Conservation (phyloP, 2,113 vertebrate species). For the human (Homo sapiens) region DNA sequence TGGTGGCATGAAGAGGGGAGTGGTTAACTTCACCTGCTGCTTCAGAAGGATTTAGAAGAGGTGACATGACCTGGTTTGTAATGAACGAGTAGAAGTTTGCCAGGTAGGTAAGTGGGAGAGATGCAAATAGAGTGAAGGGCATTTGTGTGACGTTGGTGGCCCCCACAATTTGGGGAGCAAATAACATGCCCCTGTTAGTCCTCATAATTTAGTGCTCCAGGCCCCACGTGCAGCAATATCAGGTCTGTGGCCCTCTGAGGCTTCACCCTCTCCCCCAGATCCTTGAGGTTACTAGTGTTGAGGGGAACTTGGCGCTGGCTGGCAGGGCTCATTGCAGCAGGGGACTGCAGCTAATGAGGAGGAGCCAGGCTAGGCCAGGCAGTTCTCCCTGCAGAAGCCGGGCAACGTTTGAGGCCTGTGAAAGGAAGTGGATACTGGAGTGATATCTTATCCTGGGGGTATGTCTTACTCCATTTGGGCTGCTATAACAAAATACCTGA, state of each 20-base stretch:
- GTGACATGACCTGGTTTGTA: background rate
- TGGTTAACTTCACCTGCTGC: background rate
- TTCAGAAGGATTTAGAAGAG: background rate
- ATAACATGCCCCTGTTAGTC: background rate
- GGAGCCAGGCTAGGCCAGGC: background rate
- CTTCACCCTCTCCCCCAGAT: background rate
- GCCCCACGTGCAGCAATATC: background rate
- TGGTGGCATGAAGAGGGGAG: background rate
- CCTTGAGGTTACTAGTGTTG: background rate
- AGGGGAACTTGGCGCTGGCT: background rate
- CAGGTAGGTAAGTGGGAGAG: background rate
- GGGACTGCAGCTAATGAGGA: background rate
- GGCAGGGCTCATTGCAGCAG: background rate
- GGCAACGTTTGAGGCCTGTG: background rate
- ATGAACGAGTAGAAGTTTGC: conserved; percentile 23
- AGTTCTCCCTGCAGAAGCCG: background rate
- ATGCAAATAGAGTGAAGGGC: background rate
- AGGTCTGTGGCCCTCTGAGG: background rate
- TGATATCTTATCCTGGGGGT: background rate
- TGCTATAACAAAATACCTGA: background rate
- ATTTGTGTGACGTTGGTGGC: background rate
- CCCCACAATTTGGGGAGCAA: background rate
- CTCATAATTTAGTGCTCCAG: background rate
- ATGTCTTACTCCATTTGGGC: background rate
- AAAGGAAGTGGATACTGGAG: background rate